These are phyloP conservation scores for Erythrolamprus reginae DNA, from an alignment of 2,113 vertebrate genomes.

Conservation along the genomic window DNA sequence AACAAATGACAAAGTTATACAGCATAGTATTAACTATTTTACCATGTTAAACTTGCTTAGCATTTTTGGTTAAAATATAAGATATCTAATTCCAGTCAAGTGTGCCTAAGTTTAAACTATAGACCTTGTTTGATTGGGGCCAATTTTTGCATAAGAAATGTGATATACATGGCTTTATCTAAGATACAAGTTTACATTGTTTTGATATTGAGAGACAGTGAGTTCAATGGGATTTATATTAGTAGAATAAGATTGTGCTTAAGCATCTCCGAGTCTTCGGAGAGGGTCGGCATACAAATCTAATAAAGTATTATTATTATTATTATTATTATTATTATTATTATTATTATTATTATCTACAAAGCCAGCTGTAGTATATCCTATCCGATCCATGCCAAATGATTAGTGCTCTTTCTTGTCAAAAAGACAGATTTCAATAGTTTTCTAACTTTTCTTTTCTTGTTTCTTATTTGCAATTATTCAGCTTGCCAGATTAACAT, in stretches of 20 bases:
- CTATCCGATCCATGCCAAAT: not conserved
- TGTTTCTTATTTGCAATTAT: slow-evolving; percentile 9
- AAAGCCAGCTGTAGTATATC: not conserved
- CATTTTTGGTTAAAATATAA: not conserved
- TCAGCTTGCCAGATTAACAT: slow-evolving; percentile 80
- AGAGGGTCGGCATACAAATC: too few species aligned
- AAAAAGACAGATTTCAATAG: not conserved
- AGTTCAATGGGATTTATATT: not conserved
- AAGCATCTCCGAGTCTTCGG: too few species aligned
- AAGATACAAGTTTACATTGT: not conserved
- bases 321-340: too few species aligned
- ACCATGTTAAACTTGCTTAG: not conserved
- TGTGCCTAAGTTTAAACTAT: not conserved
- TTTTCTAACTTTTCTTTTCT: not conserved
- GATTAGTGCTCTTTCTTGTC: not conserved
- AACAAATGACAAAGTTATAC: not conserved
- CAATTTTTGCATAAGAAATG: not conserved
- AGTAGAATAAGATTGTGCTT: not conserved
- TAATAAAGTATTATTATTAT: too few species aligned
- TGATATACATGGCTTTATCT: not conserved
- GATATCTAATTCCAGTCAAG: not conserved
- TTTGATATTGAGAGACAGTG: not conserved
- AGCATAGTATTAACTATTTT: not conserved
- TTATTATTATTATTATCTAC: too few species aligned
- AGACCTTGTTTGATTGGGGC: not conserved